Conservation (phyloP, 1,140 invertebrate genomes). For the Dendrolimus punctatus region DNA sequence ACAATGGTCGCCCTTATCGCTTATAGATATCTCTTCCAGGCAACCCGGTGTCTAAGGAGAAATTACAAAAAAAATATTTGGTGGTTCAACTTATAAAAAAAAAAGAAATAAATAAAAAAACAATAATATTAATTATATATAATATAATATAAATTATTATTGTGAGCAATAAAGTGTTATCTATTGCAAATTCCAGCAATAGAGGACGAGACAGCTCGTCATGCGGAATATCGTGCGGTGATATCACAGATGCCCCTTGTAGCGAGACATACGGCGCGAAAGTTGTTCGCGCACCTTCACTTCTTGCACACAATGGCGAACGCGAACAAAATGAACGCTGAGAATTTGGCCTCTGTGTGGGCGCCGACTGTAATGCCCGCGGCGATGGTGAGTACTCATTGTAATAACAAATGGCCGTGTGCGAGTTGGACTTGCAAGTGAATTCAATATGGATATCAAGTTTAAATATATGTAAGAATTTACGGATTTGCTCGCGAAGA, state of each 20-base stretch:
- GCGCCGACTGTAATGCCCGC: conserved; percentile 86
- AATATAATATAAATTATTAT: too few species aligned
- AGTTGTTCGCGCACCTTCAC: conserved; percentile 84
- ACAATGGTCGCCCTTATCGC: too few species aligned
- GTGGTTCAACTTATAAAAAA: too few species aligned
- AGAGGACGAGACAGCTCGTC: conserved; percentile 66
- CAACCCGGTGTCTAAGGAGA: too few species aligned
- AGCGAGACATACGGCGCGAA: conserved; percentile 80
- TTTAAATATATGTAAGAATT: too few species aligned
- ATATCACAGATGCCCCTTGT: conserved; percentile 78
- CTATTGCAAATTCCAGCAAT: conserved; percentile 52
- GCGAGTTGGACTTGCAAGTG: neutral
- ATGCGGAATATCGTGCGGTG: conserved; percentile 75
- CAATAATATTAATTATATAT: too few species aligned
- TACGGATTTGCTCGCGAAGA: too few species aligned
- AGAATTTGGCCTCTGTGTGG: conserved; percentile 89
- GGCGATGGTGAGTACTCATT: conserved; percentile 61
- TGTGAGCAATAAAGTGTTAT: too few species aligned
- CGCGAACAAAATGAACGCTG: conserved; percentile 84
- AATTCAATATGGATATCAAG: too few species aligned
- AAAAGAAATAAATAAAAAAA: too few species aligned
- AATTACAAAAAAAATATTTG: too few species aligned
- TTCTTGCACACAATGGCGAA: conserved; percentile 82
- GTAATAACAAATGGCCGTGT: neutral
- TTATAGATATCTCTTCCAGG: too few species aligned